Evolutionary conservation across 2,797 vertebrate species (phyloP).

Genomic region (Acropternis orthonyx): DNA sequence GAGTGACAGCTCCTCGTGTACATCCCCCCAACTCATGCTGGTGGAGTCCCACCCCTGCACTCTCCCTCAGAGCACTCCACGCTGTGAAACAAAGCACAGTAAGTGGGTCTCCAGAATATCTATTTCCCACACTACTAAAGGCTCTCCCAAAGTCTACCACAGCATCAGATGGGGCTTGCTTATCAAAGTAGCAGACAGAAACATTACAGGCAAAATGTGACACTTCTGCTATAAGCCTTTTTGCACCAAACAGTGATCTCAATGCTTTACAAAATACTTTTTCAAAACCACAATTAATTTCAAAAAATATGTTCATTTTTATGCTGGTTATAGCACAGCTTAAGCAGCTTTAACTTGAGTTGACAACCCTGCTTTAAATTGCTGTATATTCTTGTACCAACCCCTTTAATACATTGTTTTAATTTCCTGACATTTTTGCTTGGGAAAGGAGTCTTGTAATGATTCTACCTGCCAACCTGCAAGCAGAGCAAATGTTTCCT

Average conservation of each 20-base stretch:
- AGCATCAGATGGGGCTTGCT: background rate
- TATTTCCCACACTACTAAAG: background rate
- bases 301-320: background rate
- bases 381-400: background rate
- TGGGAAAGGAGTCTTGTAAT: background rate
- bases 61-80: rapidly evolving
- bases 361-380: background rate
- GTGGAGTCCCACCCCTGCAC: rapidly evolving
- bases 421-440: background rate
- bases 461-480: background rate
- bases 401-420: background rate
- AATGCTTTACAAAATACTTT: background rate
- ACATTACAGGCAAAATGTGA: background rate
- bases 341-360: background rate
- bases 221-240: background rate
- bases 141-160: background rate
- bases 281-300: background rate
- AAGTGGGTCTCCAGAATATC: background rate
- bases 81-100: rapidly evolving
- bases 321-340: background rate
- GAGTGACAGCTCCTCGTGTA: background rate
- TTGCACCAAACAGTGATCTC: background rate
- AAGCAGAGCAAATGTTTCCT: background rate
- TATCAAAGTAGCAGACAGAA: background rate
- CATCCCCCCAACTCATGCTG: rapidly evolving